phyloP scores from a whole-genome alignment of 1,140 invertebrate genomes.

The Reticulitermes speratus region DNA sequence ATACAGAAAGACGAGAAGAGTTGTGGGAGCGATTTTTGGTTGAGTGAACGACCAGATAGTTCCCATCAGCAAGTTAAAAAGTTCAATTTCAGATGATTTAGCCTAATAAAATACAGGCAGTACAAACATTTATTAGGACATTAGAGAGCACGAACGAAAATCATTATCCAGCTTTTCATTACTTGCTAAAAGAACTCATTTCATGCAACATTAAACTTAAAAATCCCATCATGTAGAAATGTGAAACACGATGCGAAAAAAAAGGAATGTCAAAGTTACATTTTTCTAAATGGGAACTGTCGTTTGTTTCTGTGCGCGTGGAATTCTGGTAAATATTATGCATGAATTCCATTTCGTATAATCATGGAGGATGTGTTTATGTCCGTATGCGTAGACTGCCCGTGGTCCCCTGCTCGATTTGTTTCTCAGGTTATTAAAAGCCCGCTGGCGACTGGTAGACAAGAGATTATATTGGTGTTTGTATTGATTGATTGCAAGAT shows the following conservation, averaged over 20 bases:
- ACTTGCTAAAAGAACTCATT: background rate
- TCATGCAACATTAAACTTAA: background rate
- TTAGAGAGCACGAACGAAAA: too few relatives aligned
- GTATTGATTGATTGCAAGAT: too few relatives aligned
- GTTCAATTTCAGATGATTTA: background rate
- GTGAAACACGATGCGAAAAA: background rate
- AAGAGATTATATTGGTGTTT: too few relatives aligned
- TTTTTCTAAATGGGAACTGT: background rate
- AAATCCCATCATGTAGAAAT: background rate
- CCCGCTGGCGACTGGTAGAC: too few relatives aligned
- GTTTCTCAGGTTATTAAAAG: background rate
- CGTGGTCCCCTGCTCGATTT: background rate
- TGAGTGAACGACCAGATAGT: background rate
- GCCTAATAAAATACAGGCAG: background rate
- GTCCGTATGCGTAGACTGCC: background rate
- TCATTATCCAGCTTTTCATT: background rate
- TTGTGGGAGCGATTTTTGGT: background rate
- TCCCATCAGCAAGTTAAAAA: background rate
- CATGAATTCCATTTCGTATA: background rate
- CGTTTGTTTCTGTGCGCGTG: background rate
- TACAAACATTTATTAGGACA: too few relatives aligned
- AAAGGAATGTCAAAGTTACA: background rate
- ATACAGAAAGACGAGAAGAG: background rate
- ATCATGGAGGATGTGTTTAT: background rate
- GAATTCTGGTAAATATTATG: background rate